A percentile compares a stretch with the other conserved stretches of the same genome.
Conservation (phyloP, 2,797 vertebrate species). For the Galagoides demidoff region DNA sequence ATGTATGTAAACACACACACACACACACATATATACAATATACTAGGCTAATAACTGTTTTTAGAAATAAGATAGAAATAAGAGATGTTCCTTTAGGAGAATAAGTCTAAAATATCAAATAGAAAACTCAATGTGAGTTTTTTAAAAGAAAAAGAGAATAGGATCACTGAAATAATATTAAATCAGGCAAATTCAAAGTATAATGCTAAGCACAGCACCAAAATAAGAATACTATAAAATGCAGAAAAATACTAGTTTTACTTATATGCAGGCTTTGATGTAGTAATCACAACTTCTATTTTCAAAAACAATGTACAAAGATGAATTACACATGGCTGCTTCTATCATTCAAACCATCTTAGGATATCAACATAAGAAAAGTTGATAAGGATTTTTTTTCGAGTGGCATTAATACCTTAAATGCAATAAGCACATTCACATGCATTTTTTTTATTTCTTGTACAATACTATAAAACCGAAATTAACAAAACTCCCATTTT, state of each 20-base stretch:
- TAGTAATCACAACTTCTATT: not conserved
- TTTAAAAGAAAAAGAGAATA: not conserved
- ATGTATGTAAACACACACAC: no score
- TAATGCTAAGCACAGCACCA: not conserved
- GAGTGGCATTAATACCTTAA: not conserved
- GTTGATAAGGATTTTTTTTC: not conserved
- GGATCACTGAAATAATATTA: not conserved
- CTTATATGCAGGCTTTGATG: not conserved
- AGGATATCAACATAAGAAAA: not conserved
- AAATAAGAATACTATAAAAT: not conserved
- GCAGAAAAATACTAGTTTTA: not conserved
- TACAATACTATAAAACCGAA: not conserved
- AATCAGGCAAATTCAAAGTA: not conserved
- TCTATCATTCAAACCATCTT: not conserved
- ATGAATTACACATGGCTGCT: not conserved
- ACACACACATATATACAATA: not conserved
- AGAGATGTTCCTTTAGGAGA: not conserved
- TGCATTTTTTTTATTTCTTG: not conserved
- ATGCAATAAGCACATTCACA: not conserved
- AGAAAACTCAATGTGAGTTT: not conserved
- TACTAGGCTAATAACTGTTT: not conserved
- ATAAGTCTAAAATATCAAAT: constrained; percentile 1
- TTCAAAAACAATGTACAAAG: not conserved
- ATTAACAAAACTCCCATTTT: constrained; percentile 21
- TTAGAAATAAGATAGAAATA: not conserved